Evolutionary conservation across 2,888 invertebrate species (phyloP).

Genomic region (Margaritifera margaritifera): DNA sequence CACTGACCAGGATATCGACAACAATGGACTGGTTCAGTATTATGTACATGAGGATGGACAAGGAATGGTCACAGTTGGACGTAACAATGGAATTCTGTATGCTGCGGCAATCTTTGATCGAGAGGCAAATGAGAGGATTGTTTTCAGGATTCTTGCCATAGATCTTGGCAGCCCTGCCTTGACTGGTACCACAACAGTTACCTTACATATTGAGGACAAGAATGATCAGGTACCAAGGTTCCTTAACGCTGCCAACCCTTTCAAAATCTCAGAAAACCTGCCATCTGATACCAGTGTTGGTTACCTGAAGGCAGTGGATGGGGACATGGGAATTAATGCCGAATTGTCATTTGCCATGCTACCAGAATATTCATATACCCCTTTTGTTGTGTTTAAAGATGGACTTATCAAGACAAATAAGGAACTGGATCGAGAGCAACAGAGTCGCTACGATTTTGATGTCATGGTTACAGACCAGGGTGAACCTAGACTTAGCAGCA

Average conservation of each 20-base stretch:
- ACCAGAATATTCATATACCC: constrained; percentile 25
- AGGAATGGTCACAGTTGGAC: background rate
- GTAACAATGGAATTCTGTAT: constrained; percentile 45
- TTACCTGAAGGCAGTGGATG: constrained; percentile 31
- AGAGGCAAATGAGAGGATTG: constrained; percentile 32
- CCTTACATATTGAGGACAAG: constrained; percentile 32
- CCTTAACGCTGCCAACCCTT: constrained; percentile 26
- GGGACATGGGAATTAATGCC: constrained; percentile 54
- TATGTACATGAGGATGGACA: constrained; percentile 11
- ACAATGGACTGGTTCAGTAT: constrained; percentile 40
- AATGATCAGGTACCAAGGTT: constrained; percentile 45
- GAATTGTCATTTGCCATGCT: constrained; percentile 32
- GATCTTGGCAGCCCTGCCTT: constrained; percentile 29
- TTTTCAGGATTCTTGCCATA: constrained; percentile 37
- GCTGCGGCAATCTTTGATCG: constrained; percentile 42
- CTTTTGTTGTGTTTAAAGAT: constrained; percentile 46
- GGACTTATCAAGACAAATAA: constrained; percentile 46
- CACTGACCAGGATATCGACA: constrained; percentile 78
- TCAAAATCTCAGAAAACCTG: constrained; percentile 37
- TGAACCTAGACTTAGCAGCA: constrained; percentile 33
- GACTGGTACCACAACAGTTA: constrained; percentile 46
- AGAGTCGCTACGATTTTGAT: constrained; percentile 38
- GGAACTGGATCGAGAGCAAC: constrained; percentile 50
- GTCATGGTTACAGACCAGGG: constrained; percentile 53
- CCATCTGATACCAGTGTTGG: constrained; percentile 32